phyloP scores from a whole-genome alignment of 2,797 vertebrate genomes.

The Dermochelys coriacea region DNA sequence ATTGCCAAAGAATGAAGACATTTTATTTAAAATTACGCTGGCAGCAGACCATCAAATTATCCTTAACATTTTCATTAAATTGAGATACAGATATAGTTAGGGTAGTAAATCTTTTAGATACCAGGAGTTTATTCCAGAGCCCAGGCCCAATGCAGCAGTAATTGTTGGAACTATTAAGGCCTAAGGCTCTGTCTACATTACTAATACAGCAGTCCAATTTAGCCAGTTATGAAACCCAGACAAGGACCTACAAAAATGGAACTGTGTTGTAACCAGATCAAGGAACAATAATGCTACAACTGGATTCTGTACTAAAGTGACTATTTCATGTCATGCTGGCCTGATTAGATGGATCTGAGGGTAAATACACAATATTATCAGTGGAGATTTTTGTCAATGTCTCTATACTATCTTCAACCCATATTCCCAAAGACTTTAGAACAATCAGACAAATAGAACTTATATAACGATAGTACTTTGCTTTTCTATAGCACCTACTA shows the following conservation, averaged over 20 bases:
- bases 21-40: conserved; percentile 83
- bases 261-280: neutral
- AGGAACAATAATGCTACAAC: neutral
- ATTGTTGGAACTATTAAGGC: conserved; percentile 61
- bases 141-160: conserved; percentile 70
- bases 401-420: rapidly evolving
- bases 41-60: conserved; percentile 79
- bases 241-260: neutral
- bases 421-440: neutral
- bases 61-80: conserved; percentile 84
- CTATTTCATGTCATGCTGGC: neutral
- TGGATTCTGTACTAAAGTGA: neutral
- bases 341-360: neutral
- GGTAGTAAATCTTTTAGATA: conserved; percentile 78
- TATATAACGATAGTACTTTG: neutral
- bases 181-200: conserved; percentile 68
- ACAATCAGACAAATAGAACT: neutral
- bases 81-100: conserved; percentile 79
- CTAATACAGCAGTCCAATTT: conserved; percentile 68
- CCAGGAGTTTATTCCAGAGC: conserved; percentile 73
- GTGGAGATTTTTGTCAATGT: neutral
- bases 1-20: conserved; percentile 77
- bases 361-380: neutral
- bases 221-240: conserved; percentile 60
- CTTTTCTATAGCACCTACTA: neutral